Percentiles rank a stretch among this genome's conserved stretches.
phyloP scores from a whole-genome alignment of 2,113 vertebrate genomes.

The Hyaena hyaena region DNA sequence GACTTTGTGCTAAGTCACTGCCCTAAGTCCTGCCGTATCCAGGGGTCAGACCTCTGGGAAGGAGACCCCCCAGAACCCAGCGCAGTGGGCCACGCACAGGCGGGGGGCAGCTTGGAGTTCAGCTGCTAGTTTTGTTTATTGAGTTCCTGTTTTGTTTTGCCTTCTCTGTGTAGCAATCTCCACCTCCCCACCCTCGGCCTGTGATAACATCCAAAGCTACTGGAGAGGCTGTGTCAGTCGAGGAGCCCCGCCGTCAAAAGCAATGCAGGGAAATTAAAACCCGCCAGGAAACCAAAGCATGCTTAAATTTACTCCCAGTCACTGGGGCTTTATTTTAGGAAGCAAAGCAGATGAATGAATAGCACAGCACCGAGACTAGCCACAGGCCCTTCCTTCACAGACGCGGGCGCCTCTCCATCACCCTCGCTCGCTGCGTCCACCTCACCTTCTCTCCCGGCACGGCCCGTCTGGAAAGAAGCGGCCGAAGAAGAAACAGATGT shows the following conservation, averaged over 20 bases:
- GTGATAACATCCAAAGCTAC: background rate
- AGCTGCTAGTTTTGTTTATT: background rate
- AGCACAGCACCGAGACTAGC: background rate
- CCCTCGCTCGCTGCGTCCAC: fast-evolving
- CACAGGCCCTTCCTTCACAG: background rate
- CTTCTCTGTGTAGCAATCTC: background rate
- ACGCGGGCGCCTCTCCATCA: fast-evolving
- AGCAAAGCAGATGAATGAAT: background rate
- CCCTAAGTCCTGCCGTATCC: background rate
- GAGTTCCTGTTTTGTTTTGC: background rate
- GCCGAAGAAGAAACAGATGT: background rate
- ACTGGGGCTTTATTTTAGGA: background rate
- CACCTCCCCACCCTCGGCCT: background rate
- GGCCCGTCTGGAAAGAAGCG: background rate
- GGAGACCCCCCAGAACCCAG: fast-evolving
- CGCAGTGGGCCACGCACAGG: fast-evolving
- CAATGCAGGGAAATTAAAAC: background rate
- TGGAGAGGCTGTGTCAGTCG: background rate
- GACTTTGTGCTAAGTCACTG: background rate
- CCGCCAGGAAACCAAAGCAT: fast-evolving
- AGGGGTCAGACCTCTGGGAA: background rate
- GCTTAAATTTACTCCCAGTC: background rate
- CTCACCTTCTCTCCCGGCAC: fast-evolving
- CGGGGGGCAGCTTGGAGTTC: fast-evolving
- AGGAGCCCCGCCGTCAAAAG: background rate